These are phyloP conservation scores for Natrix natrix DNA, from an alignment of 2,797 vertebrate genomes.

Conservation along the genomic window DNA sequence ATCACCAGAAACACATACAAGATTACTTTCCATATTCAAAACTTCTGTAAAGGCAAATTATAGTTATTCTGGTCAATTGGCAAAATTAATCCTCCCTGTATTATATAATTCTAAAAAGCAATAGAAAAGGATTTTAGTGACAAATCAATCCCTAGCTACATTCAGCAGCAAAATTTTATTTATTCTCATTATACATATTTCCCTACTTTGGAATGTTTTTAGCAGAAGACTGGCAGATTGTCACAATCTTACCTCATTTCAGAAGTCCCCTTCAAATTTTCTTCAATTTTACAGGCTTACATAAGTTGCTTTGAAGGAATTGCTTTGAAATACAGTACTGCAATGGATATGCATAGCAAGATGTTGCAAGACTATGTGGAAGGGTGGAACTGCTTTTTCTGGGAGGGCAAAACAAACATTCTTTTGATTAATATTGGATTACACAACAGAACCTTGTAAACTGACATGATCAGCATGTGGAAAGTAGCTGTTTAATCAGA, in stretches of 20 bases:
- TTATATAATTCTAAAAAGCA: neutral
- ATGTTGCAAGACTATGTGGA: neutral
- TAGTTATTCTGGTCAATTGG: neutral
- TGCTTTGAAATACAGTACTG: neutral
- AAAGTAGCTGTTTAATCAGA: neutral
- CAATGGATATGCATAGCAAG: neutral
- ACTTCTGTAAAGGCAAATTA: neutral
- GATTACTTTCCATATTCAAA: neutral
- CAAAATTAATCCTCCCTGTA: neutral
- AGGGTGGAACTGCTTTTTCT: neutral
- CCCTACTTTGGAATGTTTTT: neutral
- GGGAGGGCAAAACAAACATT: neutral
- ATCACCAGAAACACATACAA: neutral
- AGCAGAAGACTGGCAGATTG: no score
- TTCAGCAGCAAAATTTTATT: neutral
- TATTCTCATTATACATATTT: neutral
- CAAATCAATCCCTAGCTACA: neutral
- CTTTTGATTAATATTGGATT: neutral
- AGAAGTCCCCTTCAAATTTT: neutral
- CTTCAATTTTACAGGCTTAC: neutral
- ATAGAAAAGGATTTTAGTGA: neutral
- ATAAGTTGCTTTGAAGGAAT: neutral
- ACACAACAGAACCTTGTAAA: neutral
- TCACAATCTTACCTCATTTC: slow-evolving; percentile 9
- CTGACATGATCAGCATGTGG: no score